Base-by-base conservation (phyloP, 2,113 vertebrate species). In the Callipepla squamata region DNA sequence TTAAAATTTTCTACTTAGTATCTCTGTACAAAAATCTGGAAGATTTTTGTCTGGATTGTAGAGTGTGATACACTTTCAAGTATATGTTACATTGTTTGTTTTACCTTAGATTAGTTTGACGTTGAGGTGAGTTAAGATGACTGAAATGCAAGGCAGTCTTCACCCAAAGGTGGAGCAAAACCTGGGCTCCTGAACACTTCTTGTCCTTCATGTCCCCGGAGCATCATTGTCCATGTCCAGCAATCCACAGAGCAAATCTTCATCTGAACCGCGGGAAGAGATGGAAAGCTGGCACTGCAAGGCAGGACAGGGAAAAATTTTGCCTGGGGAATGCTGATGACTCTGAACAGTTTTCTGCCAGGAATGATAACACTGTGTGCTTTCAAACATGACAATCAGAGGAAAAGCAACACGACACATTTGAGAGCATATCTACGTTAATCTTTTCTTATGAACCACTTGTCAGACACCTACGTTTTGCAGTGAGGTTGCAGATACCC, bases 361-460 rank as follows among this genome's bases (percentile, higher is more conserved):
- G 21, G 30, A 66, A 3, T 34, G 13, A 22, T 11, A 28, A 21
- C 3, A 1, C 9, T 7, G 9, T 1, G 2, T 0, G 0, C 45
- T 55, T 80, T 62, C 69, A 86, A 26, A 78, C 15, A 38, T 62
- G 20, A 44, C 82, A 85, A 28, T 50, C 11, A 72, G 40, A 84
- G 15, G 16, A 19, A 74, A 92, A 44, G 8, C 3, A 69, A 42
- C 38, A 18, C 3, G 3, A 50, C 55, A 23, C 13, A 13, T 74
- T 57, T 57, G 8, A 40, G 8, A 2, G 7, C 30, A 32, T 44
- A 53, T 4, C 7, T 25, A 70, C 13, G 4, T n/a, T 19, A 63
- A 75, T 50, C 13, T 14, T 59, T 84, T 53, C 55, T 63, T 85
- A 44, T 11, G 22, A 21, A 38, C 10, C 0, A 0, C 42, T 89